Conservation (phyloP, 2,888 invertebrate genomes). For the Drosophila demipolita region DNA sequence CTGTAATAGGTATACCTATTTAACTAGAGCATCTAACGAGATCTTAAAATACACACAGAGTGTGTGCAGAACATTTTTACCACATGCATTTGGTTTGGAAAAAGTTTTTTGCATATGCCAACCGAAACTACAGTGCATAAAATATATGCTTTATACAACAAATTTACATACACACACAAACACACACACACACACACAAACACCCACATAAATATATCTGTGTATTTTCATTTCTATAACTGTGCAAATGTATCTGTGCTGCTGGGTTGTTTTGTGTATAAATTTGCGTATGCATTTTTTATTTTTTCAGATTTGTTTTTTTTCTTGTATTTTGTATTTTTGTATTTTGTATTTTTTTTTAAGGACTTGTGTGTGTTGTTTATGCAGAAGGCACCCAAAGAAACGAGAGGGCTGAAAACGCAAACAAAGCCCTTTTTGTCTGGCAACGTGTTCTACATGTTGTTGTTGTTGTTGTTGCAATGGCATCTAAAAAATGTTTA, state of each 20-base stretch:
- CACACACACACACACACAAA: constrained; percentile 1
- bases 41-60: constrained; percentile 14
- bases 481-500: constrained; percentile 69
- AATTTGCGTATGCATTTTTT: constrained; percentile 76
- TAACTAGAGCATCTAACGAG: constrained; percentile 35
- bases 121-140: constrained; percentile 76
- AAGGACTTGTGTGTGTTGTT: constrained; percentile 50
- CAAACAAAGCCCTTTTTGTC: constrained; percentile 72
- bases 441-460: constrained; percentile 45
- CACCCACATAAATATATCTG: constrained; percentile 12
- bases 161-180: constrained; percentile 63
- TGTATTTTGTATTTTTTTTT: constrained; percentile 19
- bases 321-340: constrained; percentile 2
- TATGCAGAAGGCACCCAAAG: constrained; percentile 59
- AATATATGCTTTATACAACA: constrained; percentile 69
- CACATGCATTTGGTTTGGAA: constrained; percentile 54
- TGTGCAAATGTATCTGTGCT: constrained; percentile 25
- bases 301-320: constrained; percentile 15
- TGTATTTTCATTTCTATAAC: constrained; percentile 50
- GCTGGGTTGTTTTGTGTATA: constrained; percentile 57
- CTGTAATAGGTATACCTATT: background rate
- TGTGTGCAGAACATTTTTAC: constrained; percentile 37
- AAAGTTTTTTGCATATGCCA: constrained; percentile 62
- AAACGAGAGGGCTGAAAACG: constrained; percentile 50
- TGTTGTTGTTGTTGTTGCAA: constrained; percentile 34